Evolutionary conservation across 2,797 vertebrate species (phyloP).

Genomic region (Chelmon rostratus): DNA sequence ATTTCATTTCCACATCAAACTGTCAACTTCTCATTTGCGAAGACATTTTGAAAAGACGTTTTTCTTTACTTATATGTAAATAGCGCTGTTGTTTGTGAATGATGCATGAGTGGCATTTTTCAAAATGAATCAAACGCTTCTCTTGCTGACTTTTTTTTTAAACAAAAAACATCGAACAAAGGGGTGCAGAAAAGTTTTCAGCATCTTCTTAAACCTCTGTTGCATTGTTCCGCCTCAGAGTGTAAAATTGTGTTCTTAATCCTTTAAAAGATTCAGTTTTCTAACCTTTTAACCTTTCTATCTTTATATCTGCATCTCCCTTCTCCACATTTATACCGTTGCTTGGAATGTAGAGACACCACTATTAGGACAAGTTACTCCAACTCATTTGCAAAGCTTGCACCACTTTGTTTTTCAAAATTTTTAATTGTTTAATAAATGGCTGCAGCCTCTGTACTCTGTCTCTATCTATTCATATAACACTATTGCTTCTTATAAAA

Average conservation of each 20-base stretch:
- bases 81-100: slow-evolving; percentile 33
- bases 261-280: not conserved
- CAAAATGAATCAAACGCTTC: slow-evolving; percentile 39
- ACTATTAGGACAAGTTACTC: not conserved
- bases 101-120: slow-evolving; percentile 20
- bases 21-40: slow-evolving; percentile 17
- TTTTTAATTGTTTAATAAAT: slow-evolving; percentile 4
- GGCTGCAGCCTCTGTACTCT: slow-evolving; percentile 15
- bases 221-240: not conserved
- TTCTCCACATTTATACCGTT: not conserved
- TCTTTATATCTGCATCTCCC: not conserved
- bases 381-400: slow-evolving; percentile 1
- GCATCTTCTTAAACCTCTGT: slow-evolving; percentile 7
- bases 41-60: slow-evolving; percentile 37
- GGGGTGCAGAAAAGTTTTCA: slow-evolving; percentile 12
- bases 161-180: slow-evolving; percentile 30
- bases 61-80: slow-evolving; percentile 57
- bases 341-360: not conserved
- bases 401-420: slow-evolving; percentile 3
- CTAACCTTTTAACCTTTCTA: slow-evolving; percentile 2
- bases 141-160: slow-evolving; percentile 8
- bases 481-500: slow-evolving; percentile 17
- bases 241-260: slow-evolving; percentile 6
- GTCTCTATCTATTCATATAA: slow-evolving; percentile 14
- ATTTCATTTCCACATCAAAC: slow-evolving; percentile 65